A percentile compares a stretch with the other conserved stretches of the same genome.
Conservation (phyloP, 2,888 invertebrate genomes). For the Himalopsyche anomala region DNA sequence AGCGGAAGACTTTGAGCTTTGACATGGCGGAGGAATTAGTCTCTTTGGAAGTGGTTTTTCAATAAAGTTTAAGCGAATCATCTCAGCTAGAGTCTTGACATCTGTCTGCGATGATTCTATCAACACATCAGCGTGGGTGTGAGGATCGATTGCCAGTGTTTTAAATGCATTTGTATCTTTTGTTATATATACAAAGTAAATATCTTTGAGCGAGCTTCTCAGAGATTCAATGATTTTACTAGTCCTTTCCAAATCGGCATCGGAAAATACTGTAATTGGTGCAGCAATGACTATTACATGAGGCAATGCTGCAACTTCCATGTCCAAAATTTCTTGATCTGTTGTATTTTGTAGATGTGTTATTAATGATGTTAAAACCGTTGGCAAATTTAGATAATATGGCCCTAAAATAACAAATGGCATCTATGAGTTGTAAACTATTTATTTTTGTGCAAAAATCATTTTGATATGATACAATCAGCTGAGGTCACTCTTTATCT, state of each 20-base stretch:
- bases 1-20: constrained; percentile 70
- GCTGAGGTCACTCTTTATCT: too few species aligned
- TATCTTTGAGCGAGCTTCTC: constrained; percentile 75
- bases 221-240: constrained; percentile 73
- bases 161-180: constrained; percentile 73
- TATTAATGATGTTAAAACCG: constrained; percentile 74
- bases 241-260: constrained; percentile 72
- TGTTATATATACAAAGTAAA: constrained; percentile 76
- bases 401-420: constrained; percentile 73
- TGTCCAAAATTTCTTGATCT: constrained; percentile 69
- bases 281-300: constrained; percentile 77
- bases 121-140: constrained; percentile 76
- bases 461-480: too few species aligned
- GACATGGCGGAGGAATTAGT: constrained; percentile 72
- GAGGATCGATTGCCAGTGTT: constrained; percentile 73
- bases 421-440: neutral
- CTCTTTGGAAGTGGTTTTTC: constrained; percentile 72
- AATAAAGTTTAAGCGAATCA: constrained; percentile 69
- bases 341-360: constrained; percentile 74
- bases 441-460: too few species aligned
- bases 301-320: constrained; percentile 72
- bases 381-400: constrained; percentile 74
- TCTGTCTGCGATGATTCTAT: constrained; percentile 68
- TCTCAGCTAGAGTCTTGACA: constrained; percentile 67
- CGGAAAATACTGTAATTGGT: constrained; percentile 73